These are phyloP conservation scores for Oreortyx pictus DNA, from an alignment of 2,797 vertebrate species.

Conservation along the genomic window DNA sequence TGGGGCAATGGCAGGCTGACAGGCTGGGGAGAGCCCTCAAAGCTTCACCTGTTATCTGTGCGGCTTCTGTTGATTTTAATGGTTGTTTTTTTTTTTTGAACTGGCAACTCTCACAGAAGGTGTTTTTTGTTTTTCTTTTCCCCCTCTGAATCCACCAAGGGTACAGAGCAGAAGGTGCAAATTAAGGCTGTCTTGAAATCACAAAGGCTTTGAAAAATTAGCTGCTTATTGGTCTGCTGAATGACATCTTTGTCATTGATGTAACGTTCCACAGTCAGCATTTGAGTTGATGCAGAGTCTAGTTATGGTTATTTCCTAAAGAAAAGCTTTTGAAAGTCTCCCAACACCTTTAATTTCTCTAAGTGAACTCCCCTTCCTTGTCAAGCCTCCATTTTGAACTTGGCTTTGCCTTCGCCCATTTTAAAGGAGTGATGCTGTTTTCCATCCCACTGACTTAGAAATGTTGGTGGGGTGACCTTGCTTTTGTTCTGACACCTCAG, in stretches of 20 bases:
- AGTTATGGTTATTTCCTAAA: background rate
- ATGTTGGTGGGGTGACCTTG: background rate
- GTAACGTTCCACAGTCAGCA: background rate
- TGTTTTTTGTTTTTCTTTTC: background rate
- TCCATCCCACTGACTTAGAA: background rate
- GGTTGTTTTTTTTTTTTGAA: background rate
- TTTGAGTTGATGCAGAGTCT: background rate
- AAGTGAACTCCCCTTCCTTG: background rate
- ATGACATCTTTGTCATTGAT: background rate
- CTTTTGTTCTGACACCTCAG: background rate
- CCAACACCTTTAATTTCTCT: background rate
- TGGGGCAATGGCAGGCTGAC: background rate
- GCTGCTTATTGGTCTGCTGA: background rate
- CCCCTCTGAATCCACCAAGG: background rate
- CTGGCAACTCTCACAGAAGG: background rate
- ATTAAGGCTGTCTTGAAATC: background rate
- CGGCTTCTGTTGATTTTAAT: background rate
- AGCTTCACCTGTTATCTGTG: rapidly evolving
- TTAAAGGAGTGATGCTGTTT: background rate
- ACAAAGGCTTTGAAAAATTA: background rate
- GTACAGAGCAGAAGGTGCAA: background rate
- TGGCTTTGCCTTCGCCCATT: background rate
- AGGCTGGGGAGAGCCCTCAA: background rate
- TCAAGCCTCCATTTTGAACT: background rate
- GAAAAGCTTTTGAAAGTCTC: background rate